Base-by-base conservation (phyloP, 2,797 vertebrate genomes). In the Pangasius larnaudii region DNA sequence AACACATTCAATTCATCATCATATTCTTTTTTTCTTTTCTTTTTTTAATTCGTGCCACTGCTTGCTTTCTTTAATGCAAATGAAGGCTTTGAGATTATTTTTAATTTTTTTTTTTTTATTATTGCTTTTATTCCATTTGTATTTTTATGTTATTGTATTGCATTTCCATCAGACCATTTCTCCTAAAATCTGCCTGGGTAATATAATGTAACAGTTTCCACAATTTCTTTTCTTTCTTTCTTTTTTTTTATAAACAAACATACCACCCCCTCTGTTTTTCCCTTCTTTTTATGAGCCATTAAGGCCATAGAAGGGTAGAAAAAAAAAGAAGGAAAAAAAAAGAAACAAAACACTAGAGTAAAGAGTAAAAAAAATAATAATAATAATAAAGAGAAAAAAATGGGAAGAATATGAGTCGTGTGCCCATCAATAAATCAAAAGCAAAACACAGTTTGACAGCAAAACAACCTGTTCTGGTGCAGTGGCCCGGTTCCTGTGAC, bases 401-500 rank as follows among this genome's bases (percentile, higher is more conserved):
- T 39, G 42, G 36, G 22, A 61, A 61, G 56, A 81, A 59, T 59
- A 81, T 16, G 33, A 59, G 61, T 33, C 33, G 27, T 59, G 56
- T 24, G 22, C 33, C 42, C 56, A 59, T 81, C 36, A 27, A 59
- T 59, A 61, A 42, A 81, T 81, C 56, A 81, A 61, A 81, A 81
- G 11, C 36, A 24, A 61, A 80, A 39, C 78, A 36, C 30, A 80
- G 9, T 58, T 59, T 59, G 19, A 39, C 53, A 80, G 33, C 18
- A 22, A 39, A 81, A 39, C 33, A 59, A 39, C 56, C 56, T 13
- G 22, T n/a, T 81, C 11, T 27, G 56, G 56, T 61, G 33, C 79
- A 61, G 79, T 13, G 30, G 77, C 77, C 58, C 30, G 19, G 16
- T 36, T 79, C 18, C 36, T 11, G 9, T 10, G 8, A 51, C 74